Conservation (phyloP, 2,797 vertebrate species). For the Ptychobarbus kaznakovi region DNA sequence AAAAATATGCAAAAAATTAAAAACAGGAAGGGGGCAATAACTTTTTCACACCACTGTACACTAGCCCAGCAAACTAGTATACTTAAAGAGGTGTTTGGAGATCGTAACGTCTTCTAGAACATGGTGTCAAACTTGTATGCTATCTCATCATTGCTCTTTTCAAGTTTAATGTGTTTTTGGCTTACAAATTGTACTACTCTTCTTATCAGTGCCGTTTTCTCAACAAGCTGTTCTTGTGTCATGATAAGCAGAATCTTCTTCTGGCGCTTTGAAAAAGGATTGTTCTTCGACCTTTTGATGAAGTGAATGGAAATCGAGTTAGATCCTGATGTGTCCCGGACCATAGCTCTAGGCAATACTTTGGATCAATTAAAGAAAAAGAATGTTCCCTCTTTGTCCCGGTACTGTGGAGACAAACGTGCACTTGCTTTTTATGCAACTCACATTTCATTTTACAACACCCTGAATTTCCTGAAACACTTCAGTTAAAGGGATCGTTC, state of each 20-base stretch:
- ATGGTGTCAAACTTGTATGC: not conserved
- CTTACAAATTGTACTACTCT: not conserved
- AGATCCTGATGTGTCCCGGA: slow-evolving; percentile 63
- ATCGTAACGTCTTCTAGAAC: not conserved
- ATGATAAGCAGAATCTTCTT: slow-evolving; percentile 21
- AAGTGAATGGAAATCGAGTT: slow-evolving; percentile 65
- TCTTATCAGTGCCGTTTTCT: not conserved
- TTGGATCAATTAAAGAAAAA: slow-evolving; percentile 50
- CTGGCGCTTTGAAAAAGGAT: slow-evolving; percentile 52
- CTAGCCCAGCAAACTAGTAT: not conserved
- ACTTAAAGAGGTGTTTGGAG: not conserved
- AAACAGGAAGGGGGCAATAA: no score
- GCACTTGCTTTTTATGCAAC: not conserved
- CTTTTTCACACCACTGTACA: not conserved
- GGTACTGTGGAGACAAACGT: not conserved
- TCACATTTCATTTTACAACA: not conserved
- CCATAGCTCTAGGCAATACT: slow-evolving; percentile 62
- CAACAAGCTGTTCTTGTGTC: slow-evolving; percentile 23
- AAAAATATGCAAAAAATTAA: no score
- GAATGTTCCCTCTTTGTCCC: not conserved
- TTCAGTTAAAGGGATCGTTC: not conserved
- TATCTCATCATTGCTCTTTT: not conserved
- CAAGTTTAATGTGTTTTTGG: not conserved
- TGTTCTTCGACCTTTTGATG: slow-evolving; percentile 69
- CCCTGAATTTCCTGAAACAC: not conserved